Evolutionary conservation across 2,888 invertebrate species (phyloP), one percentile per base, ranked within the genome.

Genomic region (Trimorus sp.): DNA sequence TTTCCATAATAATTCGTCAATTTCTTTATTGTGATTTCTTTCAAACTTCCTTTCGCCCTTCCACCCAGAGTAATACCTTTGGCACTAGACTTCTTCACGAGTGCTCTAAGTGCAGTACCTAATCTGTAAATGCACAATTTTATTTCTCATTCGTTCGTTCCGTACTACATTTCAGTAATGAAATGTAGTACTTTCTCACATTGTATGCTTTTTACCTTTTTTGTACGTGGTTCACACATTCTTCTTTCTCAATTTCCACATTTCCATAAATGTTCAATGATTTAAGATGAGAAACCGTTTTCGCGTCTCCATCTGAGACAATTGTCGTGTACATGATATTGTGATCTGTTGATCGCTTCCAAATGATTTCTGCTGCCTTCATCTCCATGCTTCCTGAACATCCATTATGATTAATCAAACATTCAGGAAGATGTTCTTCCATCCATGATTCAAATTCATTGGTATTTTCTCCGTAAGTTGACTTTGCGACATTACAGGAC

Each of bases 291-390:
- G 58, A 49, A 15, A 69, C 12, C 1, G 69, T 69, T 38, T 69
- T 69, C 9, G 69, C 68, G 48, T 68, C 68, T 36, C 68, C 65
- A 53, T 65, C 53, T 12, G 54, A 66, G 12, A 66, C 54, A 40
- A 54, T 42, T 15, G 40, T 66, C 38, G 66, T 66, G 26, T 66
- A 42, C 42, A 54, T 51, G 15, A 65, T 38, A 36, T 48, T 11
- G 9, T 7, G 45, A 48, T 62, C 45, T 0, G 1, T 62, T 11
- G 63, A 63, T 7, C 63, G n/a, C 14, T 38, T 40, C 51, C 70
- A 70, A 60, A 70, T 70, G 37, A 8, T 59, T 51, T 70, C 51
- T 7, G 59, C 60, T 12, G 49, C 68, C 7, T 2, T 42, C 58
- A 69, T 69, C 48, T 69, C 58, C 68, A 69, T 69, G 14, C 26